Base-by-base conservation (phyloP, 2,113 vertebrate species). In the Syngnathoides biaculeatus region DNA sequence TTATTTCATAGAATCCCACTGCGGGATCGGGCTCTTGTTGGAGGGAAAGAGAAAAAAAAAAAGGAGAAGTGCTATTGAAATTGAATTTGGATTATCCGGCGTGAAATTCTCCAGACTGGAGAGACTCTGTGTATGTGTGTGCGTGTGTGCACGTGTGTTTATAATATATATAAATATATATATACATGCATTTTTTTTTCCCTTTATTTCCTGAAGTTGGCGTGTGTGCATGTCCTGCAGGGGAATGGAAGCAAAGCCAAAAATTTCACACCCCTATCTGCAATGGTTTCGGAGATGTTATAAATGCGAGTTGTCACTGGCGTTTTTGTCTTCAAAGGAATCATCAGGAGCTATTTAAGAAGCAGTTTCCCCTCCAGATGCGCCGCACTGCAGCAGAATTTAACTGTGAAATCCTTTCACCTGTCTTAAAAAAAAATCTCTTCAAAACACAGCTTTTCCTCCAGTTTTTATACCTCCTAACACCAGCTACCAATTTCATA, bases 31-130 rank as follows among this genome's bases (percentile, higher is more conserved):
- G 82, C 83, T 81, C 81, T 88, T 83, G 82, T 87, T 61, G 55
- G 26, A 43, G 40, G 14, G n/a, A 24, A 13, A 11, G 15, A 5
- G 15, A 40, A 5, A 60, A 7, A 42, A 14, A 87, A 85, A 86
- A 84, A 73, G 84, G 83, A 84, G 84, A 82, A 84, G 81, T 30
- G 77, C 85, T 84, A 90, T 88, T 88, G 85, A 88, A 90, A 91
- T 88, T 90, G 82, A 90, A 91, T 92, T 89, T 88, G 86, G 88
- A 86, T 91, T 88, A 92, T 91, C 91, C 80, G 71, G 84, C 86
- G 84, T 89, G 88, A 89, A 91, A 89, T 91, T 92, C 84, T 88
- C 82, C 86, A 86, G 87, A 87, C 86, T 89, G 89, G 88, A 87
- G 84, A 88, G 81, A 81, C 83, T 84, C 63, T 74, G 80, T 77